These are phyloP conservation scores for Odocoileus hemionus DNA, from an alignment of 2,113 vertebrate species.

Conservation along the genomic window DNA sequence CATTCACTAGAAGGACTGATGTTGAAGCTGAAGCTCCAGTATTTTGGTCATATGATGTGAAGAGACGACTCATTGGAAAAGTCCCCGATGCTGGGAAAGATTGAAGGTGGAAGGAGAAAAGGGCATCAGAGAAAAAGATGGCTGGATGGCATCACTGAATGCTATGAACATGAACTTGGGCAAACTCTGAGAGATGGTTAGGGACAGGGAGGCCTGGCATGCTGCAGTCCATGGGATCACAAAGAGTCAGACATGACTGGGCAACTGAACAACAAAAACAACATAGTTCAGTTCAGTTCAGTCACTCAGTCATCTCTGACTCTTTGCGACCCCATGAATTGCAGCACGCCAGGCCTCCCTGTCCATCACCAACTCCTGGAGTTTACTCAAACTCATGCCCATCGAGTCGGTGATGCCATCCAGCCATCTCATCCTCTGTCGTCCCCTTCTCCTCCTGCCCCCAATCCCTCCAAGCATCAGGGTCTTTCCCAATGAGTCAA, in stretches of 20 bases:
- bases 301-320: too few relatives aligned
- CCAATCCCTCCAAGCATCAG: too few relatives aligned
- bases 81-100: not conserved
- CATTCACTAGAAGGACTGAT: not conserved
- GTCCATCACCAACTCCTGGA: too few relatives aligned
- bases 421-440: too few relatives aligned
- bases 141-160: not conserved
- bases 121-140: not conserved
- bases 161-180: not conserved
- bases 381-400: too few relatives aligned
- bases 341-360: too few relatives aligned
- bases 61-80: not conserved
- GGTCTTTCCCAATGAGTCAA: too few relatives aligned
- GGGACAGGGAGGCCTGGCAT: not conserved
- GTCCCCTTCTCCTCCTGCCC: too few relatives aligned
- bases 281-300: not conserved
- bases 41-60: not conserved
- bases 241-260: not conserved
- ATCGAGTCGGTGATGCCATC: too few relatives aligned
- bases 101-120: not conserved
- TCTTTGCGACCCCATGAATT: too few relatives aligned
- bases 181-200: not conserved
- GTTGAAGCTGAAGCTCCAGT: not conserved
- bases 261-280: not conserved
- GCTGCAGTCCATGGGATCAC: not conserved